Base-by-base conservation (phyloP, 2,888 invertebrate genomes). In the Vanessa cardui region DNA sequence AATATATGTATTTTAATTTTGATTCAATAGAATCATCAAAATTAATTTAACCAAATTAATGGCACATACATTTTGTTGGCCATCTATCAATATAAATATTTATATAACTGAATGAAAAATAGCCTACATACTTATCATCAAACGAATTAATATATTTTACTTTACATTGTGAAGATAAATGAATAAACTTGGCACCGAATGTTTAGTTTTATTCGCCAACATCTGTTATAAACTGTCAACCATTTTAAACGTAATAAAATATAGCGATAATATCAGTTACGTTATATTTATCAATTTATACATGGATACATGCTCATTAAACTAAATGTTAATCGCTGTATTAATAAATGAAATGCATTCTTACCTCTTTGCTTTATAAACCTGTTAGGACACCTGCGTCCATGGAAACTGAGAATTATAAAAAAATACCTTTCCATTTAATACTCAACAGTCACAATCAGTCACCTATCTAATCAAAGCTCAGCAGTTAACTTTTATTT, bases 81-180 rank as follows among this genome's bases (percentile, higher is more conserved):
- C 62, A 68, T 65, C 61, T 65, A 67, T 72, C 54, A 71, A 58
- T 44, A 60, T 54, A 70, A 72, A 70, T 66, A 63, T 71, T 71
- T 70, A 65, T 47, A 64, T 33, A 71, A 61, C 26, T 15, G 20
- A 61, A 65, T 64, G 68, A 65, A 68, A 70, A 69, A 64, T 61
- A 62, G 45, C 31, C 21, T 54, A 58, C 58, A 21, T 45, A 67
- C 69, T 66, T 68, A 68, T 71, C 71, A 68, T 66, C 69, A 46
- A 66, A 60, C 60, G 58, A 66, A 70, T 71, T 70, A 63, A 63
- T 68, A 69, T 61, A 26, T 67, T 71, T 69, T 54, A 69, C 47
- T 66, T 68, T 66, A 64, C 60, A 68, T 50, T 62, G 52, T 45
- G 58, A 33, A 68, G 68, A 70, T 68, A 73, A 68, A 73, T 66